These are phyloP conservation scores for Hirtodrosophila cameraria DNA, from an alignment of 2,888 invertebrate genomes.

Conservation along the genomic window DNA sequence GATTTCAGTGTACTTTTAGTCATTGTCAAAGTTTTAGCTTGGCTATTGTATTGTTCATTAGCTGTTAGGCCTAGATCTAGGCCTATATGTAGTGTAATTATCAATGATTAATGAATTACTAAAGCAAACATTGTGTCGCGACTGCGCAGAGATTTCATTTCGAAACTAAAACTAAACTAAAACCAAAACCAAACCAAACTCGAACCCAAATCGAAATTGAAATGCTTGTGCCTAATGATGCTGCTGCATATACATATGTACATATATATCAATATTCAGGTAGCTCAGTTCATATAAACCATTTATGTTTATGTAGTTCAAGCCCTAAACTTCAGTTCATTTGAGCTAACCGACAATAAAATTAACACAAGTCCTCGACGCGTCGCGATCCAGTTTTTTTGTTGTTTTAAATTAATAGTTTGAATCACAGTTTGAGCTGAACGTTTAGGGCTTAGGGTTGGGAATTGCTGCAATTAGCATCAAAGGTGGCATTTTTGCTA, in stretches of 20 bases:
- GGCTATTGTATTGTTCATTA: slow-evolving; percentile 50
- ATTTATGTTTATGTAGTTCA: slow-evolving; percentile 3
- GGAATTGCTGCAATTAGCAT: slow-evolving; percentile 57
- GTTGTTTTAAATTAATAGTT: slow-evolving; percentile 10
- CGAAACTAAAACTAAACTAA: slow-evolving; percentile 22
- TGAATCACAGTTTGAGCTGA: slow-evolving; percentile 5
- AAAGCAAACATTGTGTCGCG: slow-evolving; percentile 68
- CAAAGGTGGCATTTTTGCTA: slow-evolving; percentile 69
- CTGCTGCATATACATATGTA: slow-evolving; percentile 2
- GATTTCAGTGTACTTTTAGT: not conserved
- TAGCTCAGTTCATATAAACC: slow-evolving; percentile 1
- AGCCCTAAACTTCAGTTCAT: slow-evolving; percentile 22
- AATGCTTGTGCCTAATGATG: slow-evolving; percentile 5
- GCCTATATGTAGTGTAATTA: slow-evolving; percentile 79
- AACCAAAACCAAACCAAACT: slow-evolving; percentile 9
- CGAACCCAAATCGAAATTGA: slow-evolving; percentile 20
- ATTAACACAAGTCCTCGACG: slow-evolving; percentile 46
- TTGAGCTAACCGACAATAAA: slow-evolving; percentile 24
- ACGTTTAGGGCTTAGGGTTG: not conserved
- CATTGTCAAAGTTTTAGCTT: slow-evolving; percentile 23
- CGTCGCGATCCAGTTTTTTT: slow-evolving; percentile 25
- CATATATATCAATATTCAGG: too few relatives aligned
- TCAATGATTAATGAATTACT: slow-evolving; percentile 81
- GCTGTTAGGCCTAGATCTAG: slow-evolving; percentile 45
- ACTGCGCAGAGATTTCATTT: slow-evolving; percentile 29